These are phyloP conservation scores for Dascillus cervinus DNA, from an alignment of 2,888 invertebrate species.

Conservation along the genomic window DNA sequence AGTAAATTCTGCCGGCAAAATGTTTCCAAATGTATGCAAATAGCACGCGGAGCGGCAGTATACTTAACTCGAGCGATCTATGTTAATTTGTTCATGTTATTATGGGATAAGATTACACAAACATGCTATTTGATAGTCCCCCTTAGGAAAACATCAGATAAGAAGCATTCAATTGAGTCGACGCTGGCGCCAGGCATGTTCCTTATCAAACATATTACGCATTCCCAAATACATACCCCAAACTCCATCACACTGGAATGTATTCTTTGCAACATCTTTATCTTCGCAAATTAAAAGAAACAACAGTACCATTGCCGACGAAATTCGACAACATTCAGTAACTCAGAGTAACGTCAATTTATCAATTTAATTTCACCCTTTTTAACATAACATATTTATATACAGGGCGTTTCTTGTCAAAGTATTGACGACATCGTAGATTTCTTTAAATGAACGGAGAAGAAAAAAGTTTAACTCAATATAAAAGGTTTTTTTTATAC, in stretches of 20 bases:
- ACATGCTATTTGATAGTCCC: constrained; percentile 30
- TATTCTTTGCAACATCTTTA: constrained; percentile 13
- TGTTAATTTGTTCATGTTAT: constrained; percentile 31
- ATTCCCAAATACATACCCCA: constrained; percentile 17
- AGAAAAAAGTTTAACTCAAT: too few relatives aligned
- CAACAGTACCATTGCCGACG: too few relatives aligned
- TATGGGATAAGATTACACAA: constrained; percentile 30
- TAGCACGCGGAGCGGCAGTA: constrained; percentile 18
- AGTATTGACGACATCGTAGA: too few relatives aligned
- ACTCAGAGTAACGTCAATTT: too few relatives aligned
- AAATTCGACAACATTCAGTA: too few relatives aligned
- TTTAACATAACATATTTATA: too few relatives aligned
- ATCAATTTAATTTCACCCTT: too few relatives aligned
- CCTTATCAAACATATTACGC: constrained; percentile 14
- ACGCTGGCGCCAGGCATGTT: constrained; percentile 14
- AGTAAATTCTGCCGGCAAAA: too few relatives aligned
- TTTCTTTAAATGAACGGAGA: too few relatives aligned
- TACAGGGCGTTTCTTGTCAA: too few relatives aligned
- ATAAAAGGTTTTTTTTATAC: too few relatives aligned
- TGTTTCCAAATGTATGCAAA: constrained; percentile 29
- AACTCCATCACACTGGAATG: constrained; percentile 15
- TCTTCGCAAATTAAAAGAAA: too few relatives aligned
- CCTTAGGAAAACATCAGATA: constrained; percentile 28
- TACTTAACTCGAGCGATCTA: constrained; percentile 26
- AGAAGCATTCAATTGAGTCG: constrained; percentile 26